Base-by-base conservation (phyloP, 35 echinoderm and acorn worm species). In the Apostichopus californicus region DNA sequence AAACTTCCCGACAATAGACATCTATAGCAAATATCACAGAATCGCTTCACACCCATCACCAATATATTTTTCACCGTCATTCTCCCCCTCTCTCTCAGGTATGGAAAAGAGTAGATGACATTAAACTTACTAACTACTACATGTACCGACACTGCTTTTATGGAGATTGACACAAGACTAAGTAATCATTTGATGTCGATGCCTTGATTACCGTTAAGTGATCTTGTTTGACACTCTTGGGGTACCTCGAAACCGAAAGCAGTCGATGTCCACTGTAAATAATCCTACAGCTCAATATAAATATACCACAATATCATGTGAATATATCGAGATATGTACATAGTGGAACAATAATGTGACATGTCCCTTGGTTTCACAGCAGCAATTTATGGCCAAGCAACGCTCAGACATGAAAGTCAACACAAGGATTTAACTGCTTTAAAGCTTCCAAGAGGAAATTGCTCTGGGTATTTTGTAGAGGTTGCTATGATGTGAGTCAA, bases 401-500 rank as follows among this genome's bases (percentile, higher is more conserved):
- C 71, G 6, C 6, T 8, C 71, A 75, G 17, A 75, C 71, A 75
- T 1, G 71, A 75, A 75, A 75, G 71, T 75, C 71, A 75, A 75
- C 71, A 75, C 1, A n/a, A 20, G 71, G 17, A 75, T 75, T 75
- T 22, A 75, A 20, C 21, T 75, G 6, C 71, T 75, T 18, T 68
- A 14, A 14, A 75, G n/a, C 71, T 75, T 22, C n/a, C 71, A 18
- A 14, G 17, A 75, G 71, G 71, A 75, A 75, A 75, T 75, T 75
- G 71, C 71, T 75, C n/a, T 75, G 0, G 71, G 71, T 20, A 75
- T 18, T 68, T 75, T 75, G 17, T 75, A 75, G 20, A 18, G 70
- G 71, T 75, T 75, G 71, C 71, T n/a, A 75, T 75, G 71, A 75
- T 75, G 20, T 75, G 71, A 75, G n/a, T 75, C 71, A 75, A 75